A percentile compares a stretch with the other conserved stretches of the same genome.
phyloP scores from a whole-genome alignment of 2,888 invertebrate genomes.

The Eulithis prunata region DNA sequence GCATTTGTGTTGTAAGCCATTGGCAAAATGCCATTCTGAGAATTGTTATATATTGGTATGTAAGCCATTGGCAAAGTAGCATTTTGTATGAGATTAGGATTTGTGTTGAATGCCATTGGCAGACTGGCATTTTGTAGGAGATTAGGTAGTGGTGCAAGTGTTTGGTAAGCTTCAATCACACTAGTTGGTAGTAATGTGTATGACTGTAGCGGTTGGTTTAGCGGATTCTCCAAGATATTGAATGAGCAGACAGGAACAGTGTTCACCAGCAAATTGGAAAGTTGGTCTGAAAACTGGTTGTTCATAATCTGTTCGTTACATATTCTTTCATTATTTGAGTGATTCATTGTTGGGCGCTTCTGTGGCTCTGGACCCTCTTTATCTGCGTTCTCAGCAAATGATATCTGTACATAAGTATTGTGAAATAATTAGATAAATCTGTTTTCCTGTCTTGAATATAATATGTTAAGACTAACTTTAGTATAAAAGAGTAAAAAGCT shows the following conservation, averaged over 20 bases:
- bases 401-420: slow-evolving; percentile 51
- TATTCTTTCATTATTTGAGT: slow-evolving; percentile 17
- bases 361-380: slow-evolving; percentile 61
- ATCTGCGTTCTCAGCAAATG: slow-evolving; percentile 30
- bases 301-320: slow-evolving; percentile 51
- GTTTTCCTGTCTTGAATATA: no score
- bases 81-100: slow-evolving; percentile 13
- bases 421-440: no score
- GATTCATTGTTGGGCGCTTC: slow-evolving; percentile 51
- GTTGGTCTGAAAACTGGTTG: slow-evolving; percentile 46
- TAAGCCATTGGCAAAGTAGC: background rate
- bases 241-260: slow-evolving; percentile 7
- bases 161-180: slow-evolving; percentile 13
- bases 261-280: slow-evolving; percentile 29
- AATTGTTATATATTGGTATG: no score
- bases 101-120: background rate
- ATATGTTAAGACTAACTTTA: no score
- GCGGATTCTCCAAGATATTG: slow-evolving; percentile 16
- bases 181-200: slow-evolving; percentile 17
- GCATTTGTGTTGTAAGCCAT: background rate
- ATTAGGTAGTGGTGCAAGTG: slow-evolving; percentile 6
- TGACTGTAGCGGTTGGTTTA: slow-evolving; percentile 2
- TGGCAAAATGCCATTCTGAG: no score
- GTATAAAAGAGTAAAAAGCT: background rate
- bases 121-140: slow-evolving; percentile 11